Base-by-base conservation (phyloP, 2,113 vertebrate species). In the Phaethornis superciliosus region DNA sequence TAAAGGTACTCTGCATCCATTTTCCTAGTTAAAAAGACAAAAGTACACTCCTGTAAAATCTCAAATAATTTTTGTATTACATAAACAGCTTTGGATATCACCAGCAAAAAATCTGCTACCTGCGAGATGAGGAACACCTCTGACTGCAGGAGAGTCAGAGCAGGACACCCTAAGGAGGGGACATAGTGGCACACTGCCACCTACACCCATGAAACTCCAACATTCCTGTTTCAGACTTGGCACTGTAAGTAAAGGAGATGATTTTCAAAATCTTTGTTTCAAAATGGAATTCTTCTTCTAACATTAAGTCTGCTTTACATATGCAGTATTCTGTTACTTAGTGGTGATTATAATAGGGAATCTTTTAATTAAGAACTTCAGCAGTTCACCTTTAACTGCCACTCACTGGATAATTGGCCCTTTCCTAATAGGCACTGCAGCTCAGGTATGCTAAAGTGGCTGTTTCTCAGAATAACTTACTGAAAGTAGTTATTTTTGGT, bases 321-420 rank as follows among this genome's bases (percentile, higher is more conserved):
- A 90, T 72, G 88, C 63, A 77, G 60, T 85, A 93, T 90, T 96
- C 93, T 71, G 69, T 89, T 95, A 96, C 76, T 79, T 44, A 90
- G 37, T 89, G 70, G 84, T 70, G 72, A 95, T 89, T 89, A 58
- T 96, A 91, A 92, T 91, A 91, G 88, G 95, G 94, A 96, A 95
- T 92, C 88, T 95, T 97, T 96, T 96, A 97, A 95, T 96, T 97
- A 94, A 96, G 95, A 97, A 85, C 71, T 81, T 96, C 94, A 74
- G 90, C 89, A 87, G 68, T 94, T 97, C 88, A 96, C 93, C 95
- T 93, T 97, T 97, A 95, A 96, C 64, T 90, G 77, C 70, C 81
- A 93, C 93, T 97, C 92, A 86, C 81, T 60, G 80, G 79, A 82
- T 92, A 79, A 95, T 96, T 96, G 94, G 85, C 58, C 87, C 93